Evolutionary conservation across 2,797 vertebrate genomes (phyloP).

Genomic region (Phoeniculus purpureus): DNA sequence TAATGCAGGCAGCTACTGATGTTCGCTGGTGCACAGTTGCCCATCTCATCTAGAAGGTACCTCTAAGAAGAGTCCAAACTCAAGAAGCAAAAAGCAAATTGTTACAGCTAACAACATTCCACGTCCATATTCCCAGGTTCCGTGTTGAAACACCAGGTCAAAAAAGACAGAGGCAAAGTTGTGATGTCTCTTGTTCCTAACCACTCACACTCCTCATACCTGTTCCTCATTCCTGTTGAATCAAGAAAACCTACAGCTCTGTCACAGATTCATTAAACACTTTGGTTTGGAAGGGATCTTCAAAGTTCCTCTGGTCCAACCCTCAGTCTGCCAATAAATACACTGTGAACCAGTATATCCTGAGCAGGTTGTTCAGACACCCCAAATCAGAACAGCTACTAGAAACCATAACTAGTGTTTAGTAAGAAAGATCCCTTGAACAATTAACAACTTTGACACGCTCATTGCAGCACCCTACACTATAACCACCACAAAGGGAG

Average conservation of each 20-base stretch:
- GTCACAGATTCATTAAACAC: too few species aligned
- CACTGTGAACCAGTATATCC: not conserved
- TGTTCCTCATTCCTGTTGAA: not conserved
- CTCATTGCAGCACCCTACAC: not conserved
- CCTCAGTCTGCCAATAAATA: not conserved
- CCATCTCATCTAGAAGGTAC: not conserved
- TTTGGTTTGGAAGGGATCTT: too few species aligned
- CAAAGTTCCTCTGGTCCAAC: too few species aligned
- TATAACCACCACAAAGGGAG: not conserved
- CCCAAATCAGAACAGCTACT: not conserved
- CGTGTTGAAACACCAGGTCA: not conserved
- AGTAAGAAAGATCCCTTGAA: not conserved
- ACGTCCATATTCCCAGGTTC: not conserved
- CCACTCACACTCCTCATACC: not conserved
- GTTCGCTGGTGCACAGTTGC: not conserved
- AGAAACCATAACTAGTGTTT: not conserved
- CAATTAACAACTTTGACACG: not conserved
- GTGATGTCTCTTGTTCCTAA: not conserved
- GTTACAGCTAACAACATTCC: not conserved
- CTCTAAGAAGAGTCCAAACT: not conserved
- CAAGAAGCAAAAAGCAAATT: not conserved
- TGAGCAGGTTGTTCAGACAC: too few species aligned
- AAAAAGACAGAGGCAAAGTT: not conserved
- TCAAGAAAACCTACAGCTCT: not conserved
- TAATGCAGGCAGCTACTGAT: not conserved